Conservation (phyloP, 1,140 invertebrate species). For the Drosophila suzukii region DNA sequence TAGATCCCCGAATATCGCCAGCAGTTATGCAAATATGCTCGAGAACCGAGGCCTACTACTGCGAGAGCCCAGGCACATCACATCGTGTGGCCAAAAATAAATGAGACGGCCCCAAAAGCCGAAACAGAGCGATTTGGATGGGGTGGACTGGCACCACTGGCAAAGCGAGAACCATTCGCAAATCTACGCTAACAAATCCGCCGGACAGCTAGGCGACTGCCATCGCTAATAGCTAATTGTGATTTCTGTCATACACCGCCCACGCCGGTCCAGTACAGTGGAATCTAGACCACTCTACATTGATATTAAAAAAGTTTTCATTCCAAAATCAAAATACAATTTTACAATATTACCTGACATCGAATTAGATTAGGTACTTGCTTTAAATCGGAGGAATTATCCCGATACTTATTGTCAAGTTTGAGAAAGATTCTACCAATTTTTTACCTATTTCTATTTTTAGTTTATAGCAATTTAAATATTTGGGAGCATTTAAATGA, state of each 20-base stretch:
- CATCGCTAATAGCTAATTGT: slow-evolving; percentile 48
- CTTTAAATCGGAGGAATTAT: too few species aligned
- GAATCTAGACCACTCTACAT: not conserved
- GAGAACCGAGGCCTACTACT: slow-evolving; percentile 34
- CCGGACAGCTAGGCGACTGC: slow-evolving; percentile 11
- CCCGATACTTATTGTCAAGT: too few species aligned
- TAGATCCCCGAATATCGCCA: slow-evolving; percentile 35
- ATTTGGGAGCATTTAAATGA: too few species aligned
- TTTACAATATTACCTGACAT: too few species aligned
- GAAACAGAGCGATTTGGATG: slow-evolving; percentile 1
- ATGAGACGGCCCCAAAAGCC: slow-evolving; percentile 39
- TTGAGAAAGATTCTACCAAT: too few species aligned
- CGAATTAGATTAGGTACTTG: too few species aligned
- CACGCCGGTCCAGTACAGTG: slow-evolving; percentile 39
- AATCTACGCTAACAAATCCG: slow-evolving; percentile 69
- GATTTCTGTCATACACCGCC: slow-evolving; percentile 49
- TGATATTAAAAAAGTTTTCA: too few species aligned
- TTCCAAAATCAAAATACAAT: too few species aligned
- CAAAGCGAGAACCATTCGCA: slow-evolving; percentile 59
- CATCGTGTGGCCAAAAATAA: slow-evolving; percentile 71
- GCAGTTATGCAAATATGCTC: slow-evolving; percentile 66
- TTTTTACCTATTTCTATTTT: too few species aligned
- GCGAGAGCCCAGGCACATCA: slow-evolving; percentile 37
- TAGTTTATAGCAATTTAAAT: too few species aligned
- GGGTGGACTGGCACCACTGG: slow-evolving; percentile 13